Percentiles rank a stretch among this genome's conserved stretches.
Evolutionary conservation across 2,113 vertebrate genomes (phyloP).

Genomic region (Campylomormyrus numenius): DNA sequence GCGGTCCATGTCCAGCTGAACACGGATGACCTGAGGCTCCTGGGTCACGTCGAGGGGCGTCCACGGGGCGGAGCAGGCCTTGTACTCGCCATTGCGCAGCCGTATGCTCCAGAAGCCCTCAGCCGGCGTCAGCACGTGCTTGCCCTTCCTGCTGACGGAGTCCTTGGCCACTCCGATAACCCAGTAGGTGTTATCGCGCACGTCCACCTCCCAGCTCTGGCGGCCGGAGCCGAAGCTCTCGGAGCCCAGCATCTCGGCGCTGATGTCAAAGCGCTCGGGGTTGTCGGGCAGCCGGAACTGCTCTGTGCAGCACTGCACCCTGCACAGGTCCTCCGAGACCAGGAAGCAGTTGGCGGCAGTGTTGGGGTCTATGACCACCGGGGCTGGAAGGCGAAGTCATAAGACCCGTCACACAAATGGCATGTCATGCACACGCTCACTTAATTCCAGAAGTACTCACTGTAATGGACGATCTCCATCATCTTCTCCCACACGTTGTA

Average conservation of each 20-base stretch:
- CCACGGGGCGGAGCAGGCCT: slow-evolving; percentile 66
- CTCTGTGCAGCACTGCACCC: slow-evolving; percentile 52
- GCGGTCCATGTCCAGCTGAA: slow-evolving; percentile 64
- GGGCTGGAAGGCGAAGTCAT: slow-evolving; percentile 36
- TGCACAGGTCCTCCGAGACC: slow-evolving; percentile 58
- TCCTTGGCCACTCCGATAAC: slow-evolving; percentile 62
- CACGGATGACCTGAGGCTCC: slow-evolving; percentile 44
- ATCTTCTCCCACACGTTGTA: slow-evolving; percentile 67
- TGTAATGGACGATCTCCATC: slow-evolving; percentile 54
- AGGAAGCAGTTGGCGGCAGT: slow-evolving; percentile 63
- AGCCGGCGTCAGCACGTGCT: slow-evolving; percentile 61
- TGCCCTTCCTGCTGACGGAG: slow-evolving; percentile 62
- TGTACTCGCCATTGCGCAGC: slow-evolving; percentile 63
- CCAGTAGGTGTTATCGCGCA: slow-evolving; percentile 65
- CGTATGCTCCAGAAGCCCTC: slow-evolving; percentile 69
- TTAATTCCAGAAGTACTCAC: slow-evolving; percentile 45
- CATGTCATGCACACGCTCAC: background rate
- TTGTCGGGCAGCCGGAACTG: slow-evolving; percentile 63
- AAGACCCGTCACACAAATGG: background rate
- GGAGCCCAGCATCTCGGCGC: slow-evolving; percentile 59
- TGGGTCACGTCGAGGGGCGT: slow-evolving; percentile 52
- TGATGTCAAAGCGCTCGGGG: slow-evolving; percentile 62
- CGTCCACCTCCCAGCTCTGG: slow-evolving; percentile 62
- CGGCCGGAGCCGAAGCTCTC: slow-evolving; percentile 57
- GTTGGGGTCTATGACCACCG: slow-evolving; percentile 63